Conservation (phyloP, 2,797 vertebrate genomes). For the Nyctalus aviator region DNA sequence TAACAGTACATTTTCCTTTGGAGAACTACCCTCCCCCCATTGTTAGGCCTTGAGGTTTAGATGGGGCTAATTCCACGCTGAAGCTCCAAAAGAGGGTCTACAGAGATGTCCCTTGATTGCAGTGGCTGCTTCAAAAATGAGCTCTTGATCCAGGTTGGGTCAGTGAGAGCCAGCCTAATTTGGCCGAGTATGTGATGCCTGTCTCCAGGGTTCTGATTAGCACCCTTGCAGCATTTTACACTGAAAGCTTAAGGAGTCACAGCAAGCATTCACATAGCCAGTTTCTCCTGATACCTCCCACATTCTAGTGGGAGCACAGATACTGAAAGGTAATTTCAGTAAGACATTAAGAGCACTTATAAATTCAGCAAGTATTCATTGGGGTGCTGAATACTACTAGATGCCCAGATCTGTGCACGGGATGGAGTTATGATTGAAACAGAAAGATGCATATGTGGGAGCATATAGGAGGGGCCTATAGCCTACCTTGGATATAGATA, state of each 20-base stretch:
- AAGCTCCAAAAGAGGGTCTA: not conserved
- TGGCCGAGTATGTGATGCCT: not conserved
- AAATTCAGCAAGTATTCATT: not conserved
- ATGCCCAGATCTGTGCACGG: not conserved
- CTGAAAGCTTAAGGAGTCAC: not conserved
- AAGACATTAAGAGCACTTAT: not conserved
- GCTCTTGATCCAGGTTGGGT: not conserved
- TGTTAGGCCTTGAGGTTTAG: not conserved
- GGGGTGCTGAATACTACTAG: not conserved
- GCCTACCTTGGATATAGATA: not conserved
- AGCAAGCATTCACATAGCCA: not conserved
- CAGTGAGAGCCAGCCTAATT: not conserved
- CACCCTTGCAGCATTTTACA: not conserved
- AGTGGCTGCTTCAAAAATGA: not conserved
- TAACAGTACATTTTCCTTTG: not conserved
- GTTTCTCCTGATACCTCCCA: not conserved
- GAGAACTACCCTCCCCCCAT: not conserved
- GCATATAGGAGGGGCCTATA: not conserved
- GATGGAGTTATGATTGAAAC: not conserved
- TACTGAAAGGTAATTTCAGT: not conserved
- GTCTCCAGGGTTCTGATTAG: not conserved
- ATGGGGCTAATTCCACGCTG: not conserved
- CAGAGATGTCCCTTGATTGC: not conserved
- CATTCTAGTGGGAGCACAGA: not conserved
- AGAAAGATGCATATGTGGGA: not conserved